A percentile compares a stretch with the other conserved stretches of the same genome.
Conservation (phyloP, 1,140 invertebrate species). For the Lethrus apterus region DNA sequence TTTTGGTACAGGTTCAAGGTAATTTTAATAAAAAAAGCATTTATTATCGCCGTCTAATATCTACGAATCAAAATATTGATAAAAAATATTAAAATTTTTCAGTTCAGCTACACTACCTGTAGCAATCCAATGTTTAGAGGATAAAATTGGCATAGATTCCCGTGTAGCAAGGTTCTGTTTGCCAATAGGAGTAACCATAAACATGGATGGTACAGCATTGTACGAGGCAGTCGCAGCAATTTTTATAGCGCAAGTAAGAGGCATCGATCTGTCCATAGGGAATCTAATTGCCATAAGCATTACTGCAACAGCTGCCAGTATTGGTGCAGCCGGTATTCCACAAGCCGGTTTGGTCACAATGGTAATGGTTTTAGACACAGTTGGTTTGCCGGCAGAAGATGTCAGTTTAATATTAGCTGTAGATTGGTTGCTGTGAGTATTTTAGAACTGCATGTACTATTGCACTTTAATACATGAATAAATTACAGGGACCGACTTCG, state of each 20-base stretch:
- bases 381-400: conserved; percentile 73
- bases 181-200: conserved; percentile 80
- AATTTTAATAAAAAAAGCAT: conserved; percentile 23
- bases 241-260: conserved; percentile 73
- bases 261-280: conserved; percentile 55
- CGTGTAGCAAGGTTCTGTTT: conserved; percentile 75
- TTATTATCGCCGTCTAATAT: background rate
- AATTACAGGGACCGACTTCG: conserved; percentile 72
- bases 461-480: conserved; percentile 43
- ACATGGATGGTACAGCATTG: conserved; percentile 80
- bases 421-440: conserved; percentile 81
- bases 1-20: conserved; percentile 65
- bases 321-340: conserved; percentile 85
- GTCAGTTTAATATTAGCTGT: conserved; percentile 75
- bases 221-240: conserved; percentile 81
- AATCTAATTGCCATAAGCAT: conserved; percentile 55
- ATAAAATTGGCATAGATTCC: conserved; percentile 66
- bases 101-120: conserved; percentile 68
- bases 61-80: background rate
- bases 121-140: conserved; percentile 70
- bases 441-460: background rate
- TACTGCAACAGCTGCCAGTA: conserved; percentile 78
- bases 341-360: conserved; percentile 78
- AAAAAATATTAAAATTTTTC: conserved; percentile 6
- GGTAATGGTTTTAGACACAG: conserved; percentile 78